A percentile compares a stretch with the other conserved stretches of the same genome.
phyloP scores from a whole-genome alignment of 2,113 vertebrate species.

The Sapajus apella region DNA sequence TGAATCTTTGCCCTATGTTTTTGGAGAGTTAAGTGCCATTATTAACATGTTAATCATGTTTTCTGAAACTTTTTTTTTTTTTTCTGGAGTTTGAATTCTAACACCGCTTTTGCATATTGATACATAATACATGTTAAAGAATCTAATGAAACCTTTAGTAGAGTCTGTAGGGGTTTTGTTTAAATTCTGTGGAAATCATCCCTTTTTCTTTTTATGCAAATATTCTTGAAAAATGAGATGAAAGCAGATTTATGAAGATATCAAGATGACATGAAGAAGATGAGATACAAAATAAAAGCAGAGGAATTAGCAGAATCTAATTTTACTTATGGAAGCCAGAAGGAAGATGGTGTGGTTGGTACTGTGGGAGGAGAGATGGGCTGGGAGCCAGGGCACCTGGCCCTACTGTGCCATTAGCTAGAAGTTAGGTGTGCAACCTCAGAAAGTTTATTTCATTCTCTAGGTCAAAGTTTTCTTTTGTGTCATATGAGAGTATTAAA shows the following conservation, averaged over 20 bases:
- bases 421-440: neutral
- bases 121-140: conserved; percentile 75
- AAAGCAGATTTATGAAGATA: conserved; percentile 74
- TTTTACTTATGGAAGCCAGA: conserved; percentile 41
- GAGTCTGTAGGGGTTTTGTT: conserved; percentile 71
- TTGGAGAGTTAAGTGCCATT: conserved; percentile 47
- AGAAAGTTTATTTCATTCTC: neutral
- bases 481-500: neutral
- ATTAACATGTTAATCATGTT: conserved; percentile 63
- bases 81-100: conserved; percentile 63
- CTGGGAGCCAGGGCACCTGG: neutral
- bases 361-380: neutral
- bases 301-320: conserved; percentile 17
- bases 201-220: conserved; percentile 65
- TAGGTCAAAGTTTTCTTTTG: neutral
- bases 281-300: conserved; percentile 44
- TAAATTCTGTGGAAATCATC: conserved; percentile 67
- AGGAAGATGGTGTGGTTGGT: neutral
- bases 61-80: conserved; percentile 72
- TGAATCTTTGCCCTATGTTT: conserved; percentile 12
- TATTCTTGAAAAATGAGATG: conserved; percentile 72
- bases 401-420: neutral
- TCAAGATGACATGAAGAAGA: conserved; percentile 63
- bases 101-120: conserved; percentile 67
- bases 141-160: conserved; percentile 75